Base-by-base conservation (phyloP, 2,113 vertebrate species). In the Melanerpes formicivorus region DNA sequence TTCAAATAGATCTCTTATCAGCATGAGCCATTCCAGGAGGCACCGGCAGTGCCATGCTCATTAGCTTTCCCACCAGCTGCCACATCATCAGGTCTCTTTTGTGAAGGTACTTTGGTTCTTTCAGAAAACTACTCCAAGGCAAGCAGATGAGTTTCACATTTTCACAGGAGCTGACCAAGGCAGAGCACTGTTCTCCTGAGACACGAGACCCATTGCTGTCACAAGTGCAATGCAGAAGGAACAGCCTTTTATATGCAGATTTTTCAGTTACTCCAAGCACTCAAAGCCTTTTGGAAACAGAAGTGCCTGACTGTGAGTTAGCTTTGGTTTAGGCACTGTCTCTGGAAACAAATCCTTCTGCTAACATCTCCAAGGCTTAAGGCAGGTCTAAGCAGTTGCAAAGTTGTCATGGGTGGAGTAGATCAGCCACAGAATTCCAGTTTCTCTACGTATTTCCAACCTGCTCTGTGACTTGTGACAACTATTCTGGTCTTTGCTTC, bases 391-490 rank as follows among this genome's bases (percentile, higher is more conserved):
- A 87, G 54, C 17, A 52, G 22, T 21, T 5, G 10, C 14, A 19
- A 44, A 18, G 6, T 8, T 72, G n/a, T 15, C 4, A 1, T 34
- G 42, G 17, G 17, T 37, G n/a, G 18, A 40, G 32, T 18, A 32
- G 6, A 17, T 5, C 67, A 46, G 6, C 4, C 14, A 8, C 19
- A 32, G 27, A 29, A 5, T 6, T 6, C 4, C 60, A 11, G 1
- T 34, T 85, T 72, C 29, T 63, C 17, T 13, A 6, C n/a, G 17
- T 52, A 42, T 66, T 84, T 64, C 60, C 21, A 79, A 25, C 37
- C 27, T 73, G 48, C 27, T 63, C 1, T 1, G 23, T 6, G 7
- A 25, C 37, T 73, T 60, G 18, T 56, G 44, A 54, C 37, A 48
- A 25, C 21, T 63, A 14, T 37, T 66, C 54, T 17, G 10, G 8